These are phyloP conservation scores for Triplophysa yarkandensis DNA, from an alignment of 2,797 vertebrate species.

Conservation along the genomic window DNA sequence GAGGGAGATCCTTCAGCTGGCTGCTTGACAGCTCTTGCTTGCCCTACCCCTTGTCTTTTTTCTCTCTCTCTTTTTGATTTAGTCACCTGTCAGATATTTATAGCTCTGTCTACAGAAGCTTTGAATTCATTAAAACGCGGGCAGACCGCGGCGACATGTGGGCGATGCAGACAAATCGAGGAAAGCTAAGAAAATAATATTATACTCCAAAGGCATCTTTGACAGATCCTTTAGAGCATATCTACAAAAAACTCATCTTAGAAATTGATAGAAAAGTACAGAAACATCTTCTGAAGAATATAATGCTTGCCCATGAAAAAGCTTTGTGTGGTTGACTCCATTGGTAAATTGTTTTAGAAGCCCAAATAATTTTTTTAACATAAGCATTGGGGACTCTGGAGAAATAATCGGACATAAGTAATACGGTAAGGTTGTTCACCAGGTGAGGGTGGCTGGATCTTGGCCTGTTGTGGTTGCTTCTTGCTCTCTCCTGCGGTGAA, in stretches of 20 bases:
- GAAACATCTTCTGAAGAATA: background rate
- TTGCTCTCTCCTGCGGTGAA: constrained; percentile 80
- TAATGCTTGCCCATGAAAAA: no score
- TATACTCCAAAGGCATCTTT: background rate
- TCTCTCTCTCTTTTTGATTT: constrained; percentile 48
- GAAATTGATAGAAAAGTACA: background rate
- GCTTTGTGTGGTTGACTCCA: no score
- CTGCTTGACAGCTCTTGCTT: constrained; percentile 45
- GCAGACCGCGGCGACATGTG: constrained; percentile 32
- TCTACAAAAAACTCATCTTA: background rate
- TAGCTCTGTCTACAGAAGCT: constrained; percentile 70
- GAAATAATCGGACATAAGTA: background rate
- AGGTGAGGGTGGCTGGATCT: constrained; percentile 93
- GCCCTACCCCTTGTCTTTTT: background rate
- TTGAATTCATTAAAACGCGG: constrained; percentile 40
- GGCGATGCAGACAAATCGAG: background rate
- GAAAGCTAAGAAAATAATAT: background rate
- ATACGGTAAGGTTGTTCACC: constrained; percentile 72
- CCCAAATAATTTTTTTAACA: no score
- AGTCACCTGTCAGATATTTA: constrained; percentile 81
- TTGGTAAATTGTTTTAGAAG: no score
- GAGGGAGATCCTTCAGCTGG: constrained; percentile 50
- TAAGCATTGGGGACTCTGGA: no score
- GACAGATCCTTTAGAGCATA: background rate
- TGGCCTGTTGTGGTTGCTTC: constrained; percentile 79